phyloP scores from a whole-genome alignment of 2,113 vertebrate genomes.

The Holacanthus passer region DNA sequence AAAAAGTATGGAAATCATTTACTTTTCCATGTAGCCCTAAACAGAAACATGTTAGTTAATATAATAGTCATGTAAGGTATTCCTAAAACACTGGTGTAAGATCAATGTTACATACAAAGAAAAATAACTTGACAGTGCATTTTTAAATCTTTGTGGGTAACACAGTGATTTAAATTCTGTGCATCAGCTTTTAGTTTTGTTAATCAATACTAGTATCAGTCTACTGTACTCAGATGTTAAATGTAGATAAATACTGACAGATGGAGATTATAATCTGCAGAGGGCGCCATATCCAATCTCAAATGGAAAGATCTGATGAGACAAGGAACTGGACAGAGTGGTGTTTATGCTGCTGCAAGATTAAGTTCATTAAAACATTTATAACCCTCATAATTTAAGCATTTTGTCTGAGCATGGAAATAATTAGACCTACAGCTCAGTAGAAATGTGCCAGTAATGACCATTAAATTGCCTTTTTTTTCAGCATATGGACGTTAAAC shows the following conservation, averaged over 20 bases:
- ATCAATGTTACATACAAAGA: neutral
- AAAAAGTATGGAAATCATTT: neutral
- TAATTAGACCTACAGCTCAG: slow-evolving; percentile 24
- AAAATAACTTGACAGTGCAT: neutral
- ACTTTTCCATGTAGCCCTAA: neutral
- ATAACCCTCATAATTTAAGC: slow-evolving; percentile 21
- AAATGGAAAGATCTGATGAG: slow-evolving; percentile 4
- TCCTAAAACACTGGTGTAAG: neutral
- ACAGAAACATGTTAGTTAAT: too few species aligned
- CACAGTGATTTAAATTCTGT: neutral
- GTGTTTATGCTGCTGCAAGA: slow-evolving; percentile 13
- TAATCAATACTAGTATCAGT: neutral
- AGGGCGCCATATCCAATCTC: slow-evolving; percentile 42
- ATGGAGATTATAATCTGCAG: slow-evolving; percentile 37
- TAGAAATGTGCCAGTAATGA: slow-evolving; percentile 36
- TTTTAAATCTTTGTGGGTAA: neutral
- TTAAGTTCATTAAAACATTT: slow-evolving; percentile 32
- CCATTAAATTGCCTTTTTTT: slow-evolving; percentile 35
- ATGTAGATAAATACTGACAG: neutral
- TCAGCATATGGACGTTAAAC: slow-evolving; percentile 13
- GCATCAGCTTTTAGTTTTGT: neutral
- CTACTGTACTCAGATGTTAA: neutral
- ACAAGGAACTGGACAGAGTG: neutral
- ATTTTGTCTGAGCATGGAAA: slow-evolving; percentile 32
- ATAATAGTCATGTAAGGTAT: neutral